Conservation (phyloP, 2,113 vertebrate genomes). For the Gasterosteus aculeatus region DNA sequence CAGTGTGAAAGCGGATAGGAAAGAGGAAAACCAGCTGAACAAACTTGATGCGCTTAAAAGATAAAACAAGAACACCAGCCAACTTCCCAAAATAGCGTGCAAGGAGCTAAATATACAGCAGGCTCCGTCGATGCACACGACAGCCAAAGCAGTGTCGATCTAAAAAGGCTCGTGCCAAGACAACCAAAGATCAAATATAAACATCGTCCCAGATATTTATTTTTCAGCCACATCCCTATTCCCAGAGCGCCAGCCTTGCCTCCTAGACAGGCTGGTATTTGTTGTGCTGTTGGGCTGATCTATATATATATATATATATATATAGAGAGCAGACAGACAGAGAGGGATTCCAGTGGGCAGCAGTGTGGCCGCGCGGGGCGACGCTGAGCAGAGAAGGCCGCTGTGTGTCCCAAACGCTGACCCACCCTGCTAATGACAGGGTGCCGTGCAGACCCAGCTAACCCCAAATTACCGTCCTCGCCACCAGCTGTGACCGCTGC, state of each 20-base stretch:
- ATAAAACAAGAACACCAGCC: slow-evolving; percentile 47
- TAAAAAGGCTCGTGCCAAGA: slow-evolving; percentile 56
- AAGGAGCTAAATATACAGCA: slow-evolving; percentile 60
- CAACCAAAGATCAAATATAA: slow-evolving; percentile 72
- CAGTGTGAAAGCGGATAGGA: background rate
- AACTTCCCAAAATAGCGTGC: slow-evolving; percentile 61
- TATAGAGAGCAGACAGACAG: slow-evolving; percentile 80
- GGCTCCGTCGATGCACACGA: slow-evolving; percentile 45
- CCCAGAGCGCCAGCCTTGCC: slow-evolving; percentile 56
- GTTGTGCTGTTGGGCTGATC: slow-evolving; percentile 71
- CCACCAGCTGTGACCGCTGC: slow-evolving; percentile 68
- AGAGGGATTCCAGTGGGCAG: slow-evolving; percentile 75
- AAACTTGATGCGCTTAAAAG: slow-evolving; percentile 30
- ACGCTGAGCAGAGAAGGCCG: slow-evolving; percentile 68
- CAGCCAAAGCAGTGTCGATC: slow-evolving; percentile 63
- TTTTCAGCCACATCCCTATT: slow-evolving; percentile 76
- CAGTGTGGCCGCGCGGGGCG: slow-evolving; percentile 66
- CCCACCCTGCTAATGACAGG: slow-evolving; percentile 81
- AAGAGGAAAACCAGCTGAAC: slow-evolving; percentile 26
- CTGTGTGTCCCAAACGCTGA: slow-evolving; percentile 72
- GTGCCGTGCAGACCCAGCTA: slow-evolving; percentile 70
- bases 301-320: slow-evolving; percentile 29
- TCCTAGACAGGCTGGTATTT: slow-evolving; percentile 80
- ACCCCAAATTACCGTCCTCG: slow-evolving; percentile 77
- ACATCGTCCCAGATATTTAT: slow-evolving; percentile 71